Evolutionary conservation across 2,113 vertebrate genomes (phyloP).

Genomic region (Sciurus niger): DNA sequence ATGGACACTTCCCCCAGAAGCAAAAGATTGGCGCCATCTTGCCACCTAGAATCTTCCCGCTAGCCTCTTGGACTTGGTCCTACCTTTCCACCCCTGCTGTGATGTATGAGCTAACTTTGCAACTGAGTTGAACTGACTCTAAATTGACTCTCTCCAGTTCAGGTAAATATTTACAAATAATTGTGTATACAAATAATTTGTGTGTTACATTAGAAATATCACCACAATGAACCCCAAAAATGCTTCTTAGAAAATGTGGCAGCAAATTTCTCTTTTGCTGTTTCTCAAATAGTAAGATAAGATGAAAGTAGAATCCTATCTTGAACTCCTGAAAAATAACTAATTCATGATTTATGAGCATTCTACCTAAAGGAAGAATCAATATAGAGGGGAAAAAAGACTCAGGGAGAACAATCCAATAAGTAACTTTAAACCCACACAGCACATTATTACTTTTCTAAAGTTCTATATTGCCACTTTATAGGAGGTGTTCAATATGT

Average conservation of each 20-base stretch:
- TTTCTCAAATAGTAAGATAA: slow-evolving; percentile 27
- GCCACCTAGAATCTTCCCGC: background rate
- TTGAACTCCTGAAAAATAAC: slow-evolving; percentile 53
- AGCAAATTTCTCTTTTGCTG: slow-evolving; percentile 9
- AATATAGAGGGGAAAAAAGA: slow-evolving; percentile 53
- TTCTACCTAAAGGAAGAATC: slow-evolving; percentile 69
- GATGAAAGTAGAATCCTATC: background rate
- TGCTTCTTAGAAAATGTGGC: slow-evolving; percentile 5
- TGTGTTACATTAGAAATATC: background rate
- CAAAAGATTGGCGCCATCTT: background rate
- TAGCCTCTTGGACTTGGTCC: background rate
- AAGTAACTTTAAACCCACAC: slow-evolving; percentile 64
- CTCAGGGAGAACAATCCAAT: slow-evolving; percentile 77
- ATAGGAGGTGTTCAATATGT: background rate
- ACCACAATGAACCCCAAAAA: background rate
- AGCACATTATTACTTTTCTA: slow-evolving; percentile 57
- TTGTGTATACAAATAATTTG: background rate
- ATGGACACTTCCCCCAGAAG: background rate
- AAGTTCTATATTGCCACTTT: slow-evolving; percentile 51
- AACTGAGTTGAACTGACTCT: background rate
- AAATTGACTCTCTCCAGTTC: background rate
- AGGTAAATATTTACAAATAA: background rate
- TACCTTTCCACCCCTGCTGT: background rate
- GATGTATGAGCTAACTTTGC: background rate
- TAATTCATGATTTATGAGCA: slow-evolving; percentile 74